Evolutionary conservation across 2,888 invertebrate genomes (phyloP), one percentile per base, ranked within the genome.

Genomic region (Harmothoe impar): DNA sequence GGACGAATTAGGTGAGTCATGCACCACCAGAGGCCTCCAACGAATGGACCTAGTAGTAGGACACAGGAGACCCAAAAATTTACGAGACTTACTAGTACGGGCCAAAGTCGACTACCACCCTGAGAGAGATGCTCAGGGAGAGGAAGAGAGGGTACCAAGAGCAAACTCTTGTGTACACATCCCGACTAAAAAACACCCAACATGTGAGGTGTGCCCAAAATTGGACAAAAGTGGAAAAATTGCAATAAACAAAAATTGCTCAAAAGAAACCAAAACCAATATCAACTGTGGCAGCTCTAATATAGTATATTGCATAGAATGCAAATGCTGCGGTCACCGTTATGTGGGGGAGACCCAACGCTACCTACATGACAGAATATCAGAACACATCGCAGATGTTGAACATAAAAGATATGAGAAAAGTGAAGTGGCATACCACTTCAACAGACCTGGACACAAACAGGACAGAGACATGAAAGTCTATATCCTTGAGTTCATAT

Each of bases 51-150:
- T 68, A 68, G 5, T 68, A 15, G n/a, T 7, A 23, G 68, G 20
- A 68, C n/a, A 68, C 68, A 12, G 68, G 17, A 68, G 68, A 68
- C 68, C 68, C 68, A 68, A 68, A n/a, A 68, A 68, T n/a, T n/a
- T 68, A 5, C 68, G 68, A 68, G 68, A 68, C n/a, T 5, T 17
- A 5, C 68, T 68, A n/a, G 68, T 68, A 5, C 12, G 68, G n/a
- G 68, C 68, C 68, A 68, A n/a, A 17, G 17, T 17, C 54, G 54
- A 52, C 17, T 52, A 52, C 17, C 54, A 17, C 54, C 10, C 10
- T 15, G 54, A 52, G 54, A 17, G 17, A 17, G 54, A 52, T 10
- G 54, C 54, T 15, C 10, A 10, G 17, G 54, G 12, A 10, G 12
- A 17, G 17, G 54, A 52, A 52, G 17, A 52, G 17, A 52, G 17